Conservation (phyloP, 2,113 vertebrate genomes). For the Syngnathus scovelli region DNA sequence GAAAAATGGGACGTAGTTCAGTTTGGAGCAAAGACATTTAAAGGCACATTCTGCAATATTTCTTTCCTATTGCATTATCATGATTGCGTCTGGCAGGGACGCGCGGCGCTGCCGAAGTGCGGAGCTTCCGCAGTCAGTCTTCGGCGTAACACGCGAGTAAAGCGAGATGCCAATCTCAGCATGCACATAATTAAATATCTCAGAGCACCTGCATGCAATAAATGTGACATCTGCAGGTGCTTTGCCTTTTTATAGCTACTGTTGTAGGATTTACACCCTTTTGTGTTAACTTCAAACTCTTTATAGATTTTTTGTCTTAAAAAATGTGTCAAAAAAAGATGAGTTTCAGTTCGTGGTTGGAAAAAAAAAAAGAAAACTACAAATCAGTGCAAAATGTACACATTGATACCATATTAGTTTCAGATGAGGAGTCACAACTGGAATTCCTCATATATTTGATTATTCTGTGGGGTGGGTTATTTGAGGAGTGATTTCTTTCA, state of each 20-base stretch:
- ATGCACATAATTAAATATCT: background rate
- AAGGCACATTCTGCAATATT: conserved; percentile 64
- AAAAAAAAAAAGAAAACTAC: background rate
- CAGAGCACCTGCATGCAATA: conserved; percentile 5
- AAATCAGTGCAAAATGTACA: background rate
- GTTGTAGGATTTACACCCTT: background rate
- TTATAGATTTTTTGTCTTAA: background rate
- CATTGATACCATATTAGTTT: background rate
- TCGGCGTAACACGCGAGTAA: background rate
- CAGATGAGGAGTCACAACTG: background rate
- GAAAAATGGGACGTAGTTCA: conserved; percentile 19
- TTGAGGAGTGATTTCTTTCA: no score
- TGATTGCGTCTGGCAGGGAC: conserved; percentile 9
- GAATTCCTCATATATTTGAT: background rate
- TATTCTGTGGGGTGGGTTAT: no score
- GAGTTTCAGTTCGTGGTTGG: background rate
- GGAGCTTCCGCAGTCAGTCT: conserved; percentile 20
- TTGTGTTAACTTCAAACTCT: background rate
- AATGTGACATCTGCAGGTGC: conserved; percentile 4
- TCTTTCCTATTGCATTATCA: conserved; percentile 48
- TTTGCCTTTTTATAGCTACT: conserved; percentile 11
- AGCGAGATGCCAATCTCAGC: conserved; percentile 1
- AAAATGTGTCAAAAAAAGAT: background rate
- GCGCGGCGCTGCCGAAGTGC: conserved; percentile 9
- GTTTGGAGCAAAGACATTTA: conserved; percentile 47